Evolutionary conservation across 1,140 invertebrate genomes (phyloP).

Genomic region (Cephus cinctus): DNA sequence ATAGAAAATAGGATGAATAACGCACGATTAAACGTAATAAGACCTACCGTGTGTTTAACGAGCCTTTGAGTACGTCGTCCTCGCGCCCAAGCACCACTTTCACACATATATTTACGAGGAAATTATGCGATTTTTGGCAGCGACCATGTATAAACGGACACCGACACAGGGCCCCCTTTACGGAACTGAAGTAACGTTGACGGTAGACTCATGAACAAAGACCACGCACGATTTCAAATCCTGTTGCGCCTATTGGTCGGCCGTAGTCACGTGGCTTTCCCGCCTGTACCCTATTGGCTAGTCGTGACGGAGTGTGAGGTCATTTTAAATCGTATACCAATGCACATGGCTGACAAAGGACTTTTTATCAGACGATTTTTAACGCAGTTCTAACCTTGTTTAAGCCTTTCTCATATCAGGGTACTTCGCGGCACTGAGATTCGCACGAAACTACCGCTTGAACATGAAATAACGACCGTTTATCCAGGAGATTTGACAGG

Average conservation of each 20-base stretch:
- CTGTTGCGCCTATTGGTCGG: conserved; percentile 35
- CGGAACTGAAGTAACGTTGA: conserved; percentile 54
- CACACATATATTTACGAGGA: conserved; percentile 43
- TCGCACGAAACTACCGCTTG: no score
- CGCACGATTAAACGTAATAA: neutral
- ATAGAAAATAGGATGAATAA: neutral
- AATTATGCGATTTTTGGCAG: conserved; percentile 36
- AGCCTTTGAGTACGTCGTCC: conserved; percentile 29
- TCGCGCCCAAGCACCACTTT: conserved; percentile 28
- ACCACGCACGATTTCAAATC: conserved; percentile 57
- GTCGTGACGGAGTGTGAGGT: conserved; percentile 21
- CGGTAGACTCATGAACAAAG: conserved; percentile 52
- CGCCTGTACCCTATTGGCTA: conserved; percentile 20
- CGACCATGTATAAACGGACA: conserved; percentile 47
- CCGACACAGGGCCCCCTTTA: conserved; percentile 53
- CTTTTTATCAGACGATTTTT: no score
- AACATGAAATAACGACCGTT: no score
- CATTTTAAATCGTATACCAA: conserved; percentile 30
- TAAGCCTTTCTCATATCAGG: no score
- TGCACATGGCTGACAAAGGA: conserved; percentile 27
- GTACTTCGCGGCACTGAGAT: no score
- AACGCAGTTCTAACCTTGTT: no score
- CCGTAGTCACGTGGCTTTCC: conserved; percentile 38
- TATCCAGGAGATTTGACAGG: conserved; percentile 10
- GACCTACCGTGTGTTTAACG: conserved; percentile 40